phyloP scores from a whole-genome alignment of 2,797 vertebrate species.

The Taeniopygia guttata region DNA sequence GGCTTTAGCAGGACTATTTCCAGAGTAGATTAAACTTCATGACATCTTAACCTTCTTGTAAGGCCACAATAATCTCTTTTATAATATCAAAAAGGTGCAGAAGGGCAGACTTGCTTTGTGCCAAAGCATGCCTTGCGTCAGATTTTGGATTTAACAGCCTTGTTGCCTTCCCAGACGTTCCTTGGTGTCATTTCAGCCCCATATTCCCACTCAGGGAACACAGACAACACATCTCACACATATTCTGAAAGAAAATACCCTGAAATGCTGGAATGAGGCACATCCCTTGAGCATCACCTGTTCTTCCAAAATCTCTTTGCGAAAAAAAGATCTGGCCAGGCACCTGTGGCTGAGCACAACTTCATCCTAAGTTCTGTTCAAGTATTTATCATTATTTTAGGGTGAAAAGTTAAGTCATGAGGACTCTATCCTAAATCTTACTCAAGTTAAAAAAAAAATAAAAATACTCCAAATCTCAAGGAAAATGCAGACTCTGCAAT shows the following conservation, averaged over 20 bases:
- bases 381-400: background rate
- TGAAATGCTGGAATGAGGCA: background rate
- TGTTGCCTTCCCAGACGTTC: background rate
- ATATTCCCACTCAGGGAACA: background rate
- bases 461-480: background rate
- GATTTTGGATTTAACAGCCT: background rate
- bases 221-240: background rate
- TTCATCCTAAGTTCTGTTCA: background rate
- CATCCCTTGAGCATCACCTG: background rate
- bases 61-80: background rate
- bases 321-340: background rate
- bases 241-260: background rate
- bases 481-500: background rate
- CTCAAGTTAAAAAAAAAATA: no score
- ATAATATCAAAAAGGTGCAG: constrained; percentile 9
- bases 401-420: background rate
- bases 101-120: background rate
- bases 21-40: constrained; percentile 43
- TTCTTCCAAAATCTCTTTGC: background rate
- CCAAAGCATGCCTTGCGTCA: background rate
- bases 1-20: constrained; percentile 8
- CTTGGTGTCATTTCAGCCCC: background rate
- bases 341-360: no score
- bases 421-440: background rate
- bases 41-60: constrained; percentile 57